Evolutionary conservation across 1,140 invertebrate genomes (phyloP), one percentile per base, ranked within the genome.

Genomic region (Platyscapa corneri): DNA sequence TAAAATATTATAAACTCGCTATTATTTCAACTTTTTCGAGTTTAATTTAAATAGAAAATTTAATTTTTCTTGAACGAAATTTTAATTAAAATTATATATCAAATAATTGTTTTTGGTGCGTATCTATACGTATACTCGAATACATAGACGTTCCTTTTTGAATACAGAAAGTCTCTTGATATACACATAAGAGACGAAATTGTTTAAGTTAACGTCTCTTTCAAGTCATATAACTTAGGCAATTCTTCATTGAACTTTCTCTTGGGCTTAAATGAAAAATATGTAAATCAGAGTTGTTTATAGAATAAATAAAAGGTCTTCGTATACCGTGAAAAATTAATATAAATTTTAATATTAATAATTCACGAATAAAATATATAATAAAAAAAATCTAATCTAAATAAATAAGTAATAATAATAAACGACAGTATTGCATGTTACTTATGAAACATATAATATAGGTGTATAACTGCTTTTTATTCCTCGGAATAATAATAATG

Each of bases 11-110:
- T 23, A 3, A 27, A 18, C 27, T 60, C 1, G 10, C 23, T 60
- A 27, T 60, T 60, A 27, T 27, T 60, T 60, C 27, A 60, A 1
- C 56, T 27, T 60, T 27, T 23, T 6, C 42, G 23, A 16, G 16
- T 20, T 79, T 39, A 42, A 42, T 80, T 82, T 72, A 32, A 60
- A 39, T 46, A 74, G 3, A 14, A 74, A 74, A 82, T 82, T 39
- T 18, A 75, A 82, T 74, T 75, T 42, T 74, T 74, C 46, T 82
- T n/a, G 12, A 18, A n/a, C 6, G 75, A 60, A 60, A 30, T 82
- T 53, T 82, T 82, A 82, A 82, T 82, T 82, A 75, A 82, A 74
- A 74, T 75, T 30, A 12, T 75, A 75, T 75, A 60, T 32, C 27
- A 8, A 3, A 42, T 5, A n/a, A 16, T 75, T 75, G 34, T 75